Percentiles rank a stretch among this genome's conserved stretches.
Conservation (phyloP, 2,797 vertebrate species). For the Thamnophis elegans region DNA sequence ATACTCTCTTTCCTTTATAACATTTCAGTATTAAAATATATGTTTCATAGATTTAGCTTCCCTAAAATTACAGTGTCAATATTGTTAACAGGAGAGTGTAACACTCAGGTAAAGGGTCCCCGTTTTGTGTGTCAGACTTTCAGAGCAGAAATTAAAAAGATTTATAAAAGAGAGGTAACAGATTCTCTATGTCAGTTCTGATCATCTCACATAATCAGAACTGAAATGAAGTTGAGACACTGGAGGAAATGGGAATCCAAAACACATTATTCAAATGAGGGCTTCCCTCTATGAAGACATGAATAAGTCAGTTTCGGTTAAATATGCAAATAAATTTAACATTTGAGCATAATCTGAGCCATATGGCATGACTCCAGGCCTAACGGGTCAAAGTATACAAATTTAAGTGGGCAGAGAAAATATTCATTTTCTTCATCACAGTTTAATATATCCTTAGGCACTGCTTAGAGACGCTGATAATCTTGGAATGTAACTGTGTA, state of each 20-base stretch:
- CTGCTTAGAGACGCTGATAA: slow-evolving; percentile 16
- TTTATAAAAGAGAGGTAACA: not conserved
- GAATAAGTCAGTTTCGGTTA: not conserved
- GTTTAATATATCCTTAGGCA: not conserved
- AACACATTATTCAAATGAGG: not conserved
- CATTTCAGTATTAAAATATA: not conserved
- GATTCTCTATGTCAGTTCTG: not conserved
- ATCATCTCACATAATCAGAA: not conserved
- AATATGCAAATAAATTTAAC: not conserved
- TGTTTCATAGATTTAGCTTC: not conserved
- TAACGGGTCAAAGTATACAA: not conserved
- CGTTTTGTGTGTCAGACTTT: not conserved
- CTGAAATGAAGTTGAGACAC: not conserved
- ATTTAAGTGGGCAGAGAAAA: not conserved
- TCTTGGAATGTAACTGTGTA: slow-evolving; percentile 28
- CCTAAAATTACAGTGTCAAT: not conserved
- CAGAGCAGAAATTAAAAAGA: not conserved
- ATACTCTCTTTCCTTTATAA: not conserved
- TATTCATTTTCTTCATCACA: not conserved
- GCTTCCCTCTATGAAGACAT: not conserved
- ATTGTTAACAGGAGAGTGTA: not conserved
- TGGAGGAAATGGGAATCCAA: not conserved
- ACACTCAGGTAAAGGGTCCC: not conserved
- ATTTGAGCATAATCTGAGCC: not conserved
- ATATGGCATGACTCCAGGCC: not conserved